These are phyloP conservation scores for Heteronetta atricapilla DNA, from an alignment of 2,113 vertebrate species.

Conservation along the genomic window DNA sequence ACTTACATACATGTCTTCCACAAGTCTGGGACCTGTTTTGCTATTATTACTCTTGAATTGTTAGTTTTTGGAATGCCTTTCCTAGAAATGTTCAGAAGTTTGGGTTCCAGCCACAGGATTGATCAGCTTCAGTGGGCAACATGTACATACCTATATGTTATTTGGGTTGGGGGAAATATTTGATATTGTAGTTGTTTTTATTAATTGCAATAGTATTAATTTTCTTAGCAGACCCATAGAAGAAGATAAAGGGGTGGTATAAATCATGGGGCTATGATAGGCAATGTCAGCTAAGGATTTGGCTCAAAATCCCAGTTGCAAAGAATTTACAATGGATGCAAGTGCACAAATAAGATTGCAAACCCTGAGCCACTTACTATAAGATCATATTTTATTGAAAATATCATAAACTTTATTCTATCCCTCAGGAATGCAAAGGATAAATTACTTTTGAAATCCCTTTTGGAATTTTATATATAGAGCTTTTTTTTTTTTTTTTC, in stretches of 20 bases:
- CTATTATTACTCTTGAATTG: neutral
- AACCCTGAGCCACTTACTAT: constrained; percentile 52
- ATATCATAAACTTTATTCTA: constrained; percentile 67
- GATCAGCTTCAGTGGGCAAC: neutral
- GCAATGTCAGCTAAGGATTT: neutral
- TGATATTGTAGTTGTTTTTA: neutral
- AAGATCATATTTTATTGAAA: constrained; percentile 68
- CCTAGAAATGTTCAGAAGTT: neutral
- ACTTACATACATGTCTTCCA: neutral
- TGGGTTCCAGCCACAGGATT: neutral
- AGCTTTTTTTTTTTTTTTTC: neutral
- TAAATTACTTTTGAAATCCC: constrained; percentile 66
- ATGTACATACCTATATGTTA: neutral
- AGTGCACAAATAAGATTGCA: constrained; percentile 55
- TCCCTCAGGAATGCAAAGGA: constrained; percentile 62
- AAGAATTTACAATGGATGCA: constrained; percentile 53
- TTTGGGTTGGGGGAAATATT: neutral
- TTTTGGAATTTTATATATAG: constrained; percentile 52
- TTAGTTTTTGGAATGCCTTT: neutral
- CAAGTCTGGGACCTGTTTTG: neutral
- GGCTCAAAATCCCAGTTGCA: constrained; percentile 33
- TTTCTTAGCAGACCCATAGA: neutral
- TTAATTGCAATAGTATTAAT: neutral
- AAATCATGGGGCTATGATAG: neutral
- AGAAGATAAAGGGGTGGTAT: neutral